phyloP scores from a whole-genome alignment of 2,113 vertebrate species.

The Phoenicopterus ruber region DNA sequence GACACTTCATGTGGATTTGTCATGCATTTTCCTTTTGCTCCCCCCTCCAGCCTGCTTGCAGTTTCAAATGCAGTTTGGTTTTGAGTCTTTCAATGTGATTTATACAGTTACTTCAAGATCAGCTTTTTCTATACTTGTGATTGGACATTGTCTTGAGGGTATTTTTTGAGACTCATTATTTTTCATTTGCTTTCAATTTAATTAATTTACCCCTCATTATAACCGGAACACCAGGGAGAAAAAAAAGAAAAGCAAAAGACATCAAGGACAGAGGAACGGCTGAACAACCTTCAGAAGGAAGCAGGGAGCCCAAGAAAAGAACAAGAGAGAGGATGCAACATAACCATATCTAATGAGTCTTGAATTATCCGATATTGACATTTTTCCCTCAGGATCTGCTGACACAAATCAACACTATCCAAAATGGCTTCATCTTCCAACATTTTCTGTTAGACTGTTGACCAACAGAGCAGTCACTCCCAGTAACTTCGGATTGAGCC shows the following conservation, averaged over 20 bases:
- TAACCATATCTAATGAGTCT: background rate
- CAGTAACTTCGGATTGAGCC: background rate
- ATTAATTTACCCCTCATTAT: background rate
- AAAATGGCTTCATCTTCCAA: background rate
- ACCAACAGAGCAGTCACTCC: background rate
- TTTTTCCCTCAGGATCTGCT: background rate
- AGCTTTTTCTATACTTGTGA: background rate
- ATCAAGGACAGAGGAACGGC: background rate
- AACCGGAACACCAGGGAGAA: background rate
- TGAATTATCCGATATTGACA: background rate
- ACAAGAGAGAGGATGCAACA: background rate
- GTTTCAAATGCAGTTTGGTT: background rate
- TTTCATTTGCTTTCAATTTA: background rate
- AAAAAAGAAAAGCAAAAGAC: background rate
- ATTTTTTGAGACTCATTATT: background rate
- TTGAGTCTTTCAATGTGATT: background rate
- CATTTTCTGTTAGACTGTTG: background rate
- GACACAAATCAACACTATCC: background rate
- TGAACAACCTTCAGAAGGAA: background rate
- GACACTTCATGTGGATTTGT: slow-evolving; percentile 55
- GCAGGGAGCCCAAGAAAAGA: background rate
- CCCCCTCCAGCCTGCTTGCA: background rate
- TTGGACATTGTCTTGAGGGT: background rate
- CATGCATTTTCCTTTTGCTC: slow-evolving; percentile 57
- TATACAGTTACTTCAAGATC: background rate